Base-by-base conservation (phyloP, 2,113 vertebrate genomes). In the Channa maculata region DNA sequence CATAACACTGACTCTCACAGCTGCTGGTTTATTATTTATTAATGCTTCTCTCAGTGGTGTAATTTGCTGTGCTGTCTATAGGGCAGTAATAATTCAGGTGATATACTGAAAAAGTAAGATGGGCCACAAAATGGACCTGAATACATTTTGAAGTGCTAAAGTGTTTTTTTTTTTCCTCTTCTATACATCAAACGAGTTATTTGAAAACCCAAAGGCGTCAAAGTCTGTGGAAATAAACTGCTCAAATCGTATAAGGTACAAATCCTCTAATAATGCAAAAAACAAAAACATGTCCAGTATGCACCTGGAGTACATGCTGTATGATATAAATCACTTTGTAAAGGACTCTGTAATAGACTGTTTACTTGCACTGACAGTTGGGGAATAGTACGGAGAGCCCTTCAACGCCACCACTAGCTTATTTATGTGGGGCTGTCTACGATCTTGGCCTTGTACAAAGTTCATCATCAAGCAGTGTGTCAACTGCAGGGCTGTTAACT, bases 11-110 rank as follows among this genome's bases (percentile, higher is more conserved):
- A 86, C 46, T 59, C 78, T 80, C 58, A 61, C 76, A 84, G 71
- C 77, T 81, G 87, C 83, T 76, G 72, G 38, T 79, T 83, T 80
- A 88, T 91, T 41, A 84, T 86, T 90, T 86, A 90, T 91, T 88
- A 79, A 89, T 88, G 84, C 58, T 54, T 85, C 77, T 82, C 80
- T 87, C 72, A 71, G 77, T 57, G 62, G 82, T 37, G 64, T 87
- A 57, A 80, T 90, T 87, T 53, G n/a, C 65, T 57, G 63, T 63
- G 59, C 63, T 66, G 71, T 43, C 44, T 64, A 43, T 70, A 39
- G 53, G 54, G 75, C 44, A 62, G 71, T 71, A 75, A 89, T 84
- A 79, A 75, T 83, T 88, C 65, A 80, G 66, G 55, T 59, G 67
- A 85, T 67, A 33, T 53, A 60, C 41, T 10, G 33, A 74, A 82